Evolutionary conservation across 2,888 invertebrate species (phyloP).

Genomic region (Eumacrocentrus americanus): DNA sequence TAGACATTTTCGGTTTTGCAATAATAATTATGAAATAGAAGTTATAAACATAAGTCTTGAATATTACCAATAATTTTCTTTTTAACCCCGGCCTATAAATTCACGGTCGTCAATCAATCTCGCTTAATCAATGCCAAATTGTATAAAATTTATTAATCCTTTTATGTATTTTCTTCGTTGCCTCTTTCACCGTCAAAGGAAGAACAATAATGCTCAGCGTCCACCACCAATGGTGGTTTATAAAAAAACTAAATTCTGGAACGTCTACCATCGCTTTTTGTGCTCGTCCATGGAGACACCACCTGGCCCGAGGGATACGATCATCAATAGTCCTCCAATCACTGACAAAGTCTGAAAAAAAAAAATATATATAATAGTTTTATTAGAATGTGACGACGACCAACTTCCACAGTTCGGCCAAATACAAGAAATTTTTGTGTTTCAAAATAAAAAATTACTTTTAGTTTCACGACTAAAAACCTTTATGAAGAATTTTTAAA

Average conservation of each 20-base stretch:
- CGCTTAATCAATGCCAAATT: neutral
- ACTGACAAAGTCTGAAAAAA: conserved; percentile 94
- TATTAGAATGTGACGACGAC: no score
- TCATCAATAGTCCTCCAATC: conserved; percentile 97
- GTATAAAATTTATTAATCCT: conserved; percentile 24
- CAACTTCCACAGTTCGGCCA: no score
- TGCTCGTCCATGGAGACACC: conserved; percentile 99
- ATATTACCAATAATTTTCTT: neutral
- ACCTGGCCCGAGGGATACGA: conserved; percentile 97
- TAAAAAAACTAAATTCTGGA: conserved; percentile 41
- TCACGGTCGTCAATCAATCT: conserved; percentile 8
- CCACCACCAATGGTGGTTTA: conserved; percentile 34
- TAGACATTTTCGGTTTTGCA: neutral
- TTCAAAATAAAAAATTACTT: neutral
- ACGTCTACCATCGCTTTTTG: conserved; percentile 96
- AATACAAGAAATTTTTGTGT: no score
- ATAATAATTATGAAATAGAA: conserved; percentile 1
- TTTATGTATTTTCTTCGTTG: conserved; percentile 21
- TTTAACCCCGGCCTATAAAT: neutral
- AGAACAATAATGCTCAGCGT: conserved; percentile 16
- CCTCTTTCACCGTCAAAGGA: conserved; percentile 21
- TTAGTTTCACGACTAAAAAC: no score
- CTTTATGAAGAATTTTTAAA: no score
- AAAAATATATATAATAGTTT: neutral
- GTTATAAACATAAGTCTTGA: neutral